phyloP scores from a whole-genome alignment of 2,797 vertebrate species.

The Lacerta bilineata region DNA sequence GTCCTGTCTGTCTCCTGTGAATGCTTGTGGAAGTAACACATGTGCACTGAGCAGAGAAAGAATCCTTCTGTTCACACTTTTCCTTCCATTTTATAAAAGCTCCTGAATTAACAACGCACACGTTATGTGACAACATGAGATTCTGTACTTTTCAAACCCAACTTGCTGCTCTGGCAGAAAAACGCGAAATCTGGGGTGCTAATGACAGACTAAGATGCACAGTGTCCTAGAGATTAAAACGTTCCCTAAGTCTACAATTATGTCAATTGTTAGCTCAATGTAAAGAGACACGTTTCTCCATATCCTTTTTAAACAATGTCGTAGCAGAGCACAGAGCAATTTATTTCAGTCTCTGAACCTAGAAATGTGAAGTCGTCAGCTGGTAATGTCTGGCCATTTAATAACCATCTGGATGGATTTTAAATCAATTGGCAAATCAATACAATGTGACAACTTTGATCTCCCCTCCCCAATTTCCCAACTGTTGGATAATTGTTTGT shows the following conservation, averaged over 20 bases:
- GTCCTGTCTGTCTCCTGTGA: not conserved
- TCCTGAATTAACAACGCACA: slow-evolving; percentile 5
- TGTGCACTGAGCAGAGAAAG: not conserved
- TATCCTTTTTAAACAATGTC: not conserved
- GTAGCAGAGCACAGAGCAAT: slow-evolving; percentile 1
- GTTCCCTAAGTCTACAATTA: rapidly evolving
- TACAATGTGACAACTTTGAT: slow-evolving; percentile 43
- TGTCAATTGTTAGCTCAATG: not conserved
- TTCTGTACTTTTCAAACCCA: slow-evolving; percentile 11
- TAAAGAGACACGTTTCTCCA: not conserved
- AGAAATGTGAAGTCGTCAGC: not conserved
- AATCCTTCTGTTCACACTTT: not conserved
- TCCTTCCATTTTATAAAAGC: not conserved
- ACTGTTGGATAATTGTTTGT: slow-evolving; percentile 51
- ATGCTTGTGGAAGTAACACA: not conserved
- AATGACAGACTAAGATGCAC: not conserved
- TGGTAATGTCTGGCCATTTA: slow-evolving; percentile 22
- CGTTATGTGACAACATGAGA: rapidly evolving
- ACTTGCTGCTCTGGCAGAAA: rapidly evolving
- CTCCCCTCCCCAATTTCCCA: slow-evolving; percentile 45
- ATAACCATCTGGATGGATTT: slow-evolving; percentile 22
- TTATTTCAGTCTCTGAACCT: not conserved
- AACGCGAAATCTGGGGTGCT: rapidly evolving
- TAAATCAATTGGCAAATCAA: slow-evolving; percentile 46
- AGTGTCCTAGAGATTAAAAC: not conserved